phyloP scores from a whole-genome alignment of 2,113 vertebrate genomes.

The Atlantisia rogersi region DNA sequence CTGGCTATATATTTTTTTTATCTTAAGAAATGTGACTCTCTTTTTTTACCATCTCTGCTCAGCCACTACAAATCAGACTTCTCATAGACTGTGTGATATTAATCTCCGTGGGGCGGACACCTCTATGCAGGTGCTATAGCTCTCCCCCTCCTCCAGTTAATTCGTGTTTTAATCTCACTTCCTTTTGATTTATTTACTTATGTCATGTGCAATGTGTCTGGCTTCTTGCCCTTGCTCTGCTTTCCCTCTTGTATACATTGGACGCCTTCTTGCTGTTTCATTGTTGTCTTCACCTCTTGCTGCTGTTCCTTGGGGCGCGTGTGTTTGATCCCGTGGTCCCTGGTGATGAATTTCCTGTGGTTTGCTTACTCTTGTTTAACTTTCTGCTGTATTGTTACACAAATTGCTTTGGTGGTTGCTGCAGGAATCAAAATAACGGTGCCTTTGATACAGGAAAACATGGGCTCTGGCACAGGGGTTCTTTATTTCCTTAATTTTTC shows the following conservation, averaged over 20 bases:
- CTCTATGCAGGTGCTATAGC: slow-evolving; percentile 59
- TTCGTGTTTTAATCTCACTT: slow-evolving; percentile 68
- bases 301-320: neutral
- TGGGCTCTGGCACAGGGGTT: accelerated
- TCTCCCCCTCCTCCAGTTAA: slow-evolving; percentile 68
- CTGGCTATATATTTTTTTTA: neutral
- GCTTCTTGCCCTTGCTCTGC: slow-evolving; percentile 54
- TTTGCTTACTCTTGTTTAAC: slow-evolving; percentile 40
- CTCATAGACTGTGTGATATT: slow-evolving; percentile 48
- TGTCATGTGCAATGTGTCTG: slow-evolving; percentile 57
- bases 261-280: neutral
- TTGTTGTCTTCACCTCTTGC: slow-evolving; percentile 22
- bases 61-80: slow-evolving; percentile 53
- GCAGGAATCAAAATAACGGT: neutral
- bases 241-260: neutral
- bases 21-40: neutral
- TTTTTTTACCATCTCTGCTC: neutral
- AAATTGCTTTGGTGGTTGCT: slow-evolving; percentile 33
- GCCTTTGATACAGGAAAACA: accelerated
- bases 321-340: slow-evolving; percentile 9
- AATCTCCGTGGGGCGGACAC: slow-evolving; percentile 69
- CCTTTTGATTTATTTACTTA: slow-evolving; percentile 67
- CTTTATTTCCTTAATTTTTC: neutral
- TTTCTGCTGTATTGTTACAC: slow-evolving; percentile 21
- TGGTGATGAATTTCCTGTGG: slow-evolving; percentile 8